Conservation (phyloP, 2,113 vertebrate genomes). For the Dromas ardeola region DNA sequence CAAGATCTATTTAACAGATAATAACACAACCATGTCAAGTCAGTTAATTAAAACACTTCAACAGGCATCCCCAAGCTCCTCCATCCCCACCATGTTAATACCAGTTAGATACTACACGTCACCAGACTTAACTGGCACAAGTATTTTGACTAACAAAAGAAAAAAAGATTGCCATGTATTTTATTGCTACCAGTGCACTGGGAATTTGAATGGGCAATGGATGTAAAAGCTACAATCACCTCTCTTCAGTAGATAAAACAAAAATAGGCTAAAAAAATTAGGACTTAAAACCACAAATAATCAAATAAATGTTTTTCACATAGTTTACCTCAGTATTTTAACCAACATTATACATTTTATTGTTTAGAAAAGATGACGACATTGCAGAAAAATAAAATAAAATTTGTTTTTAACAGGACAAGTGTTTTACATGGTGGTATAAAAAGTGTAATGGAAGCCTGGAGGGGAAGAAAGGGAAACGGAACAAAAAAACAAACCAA, state of each 20-base stretch:
- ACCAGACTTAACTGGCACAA: not conserved
- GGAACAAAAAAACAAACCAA: not conserved
- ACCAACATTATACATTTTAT: conserved; percentile 40
- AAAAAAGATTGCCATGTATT: not conserved
- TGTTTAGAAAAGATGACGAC: conserved; percentile 23
- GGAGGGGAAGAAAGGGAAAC: not conserved
- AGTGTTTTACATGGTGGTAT: conserved; percentile 10
- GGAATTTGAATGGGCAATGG: not conserved
- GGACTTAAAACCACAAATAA: not conserved
- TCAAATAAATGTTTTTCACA: not conserved
- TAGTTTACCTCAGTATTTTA: conserved; percentile 32
- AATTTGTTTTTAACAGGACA: conserved; percentile 6
- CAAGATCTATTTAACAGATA: not conserved
- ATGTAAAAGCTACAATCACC: not conserved
- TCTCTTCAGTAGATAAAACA: not conserved
- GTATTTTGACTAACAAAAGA: not conserved
- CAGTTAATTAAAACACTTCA: not conserved
- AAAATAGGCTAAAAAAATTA: not conserved
- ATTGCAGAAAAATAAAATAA: conserved; percentile 53
- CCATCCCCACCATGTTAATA: not conserved
- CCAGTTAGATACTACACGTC: not conserved
- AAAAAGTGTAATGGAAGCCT: conserved; percentile 16
- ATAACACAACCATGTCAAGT: not conserved
- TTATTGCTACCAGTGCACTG: not conserved
- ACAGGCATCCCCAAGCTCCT: not conserved